phyloP scores from a whole-genome alignment of 2,113 vertebrate species.

The Agapornis roseicollis region DNA sequence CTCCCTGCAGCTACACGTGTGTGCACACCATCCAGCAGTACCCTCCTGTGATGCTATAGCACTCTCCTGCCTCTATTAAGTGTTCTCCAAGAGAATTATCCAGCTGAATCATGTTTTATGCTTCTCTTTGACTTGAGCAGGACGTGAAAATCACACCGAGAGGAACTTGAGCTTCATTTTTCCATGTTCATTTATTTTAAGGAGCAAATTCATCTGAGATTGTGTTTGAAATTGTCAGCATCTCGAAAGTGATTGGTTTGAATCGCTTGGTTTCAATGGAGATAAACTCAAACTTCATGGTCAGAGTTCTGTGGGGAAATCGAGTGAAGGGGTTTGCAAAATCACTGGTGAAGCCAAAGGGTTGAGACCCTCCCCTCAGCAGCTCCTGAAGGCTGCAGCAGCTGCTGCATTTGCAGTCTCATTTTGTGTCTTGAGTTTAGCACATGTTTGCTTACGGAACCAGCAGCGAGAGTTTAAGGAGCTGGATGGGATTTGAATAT shows the following conservation, averaged over 20 bases:
- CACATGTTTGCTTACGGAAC: background rate
- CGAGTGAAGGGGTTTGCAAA: background rate
- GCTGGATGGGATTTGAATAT: background rate
- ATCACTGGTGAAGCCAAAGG: background rate
- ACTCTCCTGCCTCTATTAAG: background rate
- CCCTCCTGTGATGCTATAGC: background rate
- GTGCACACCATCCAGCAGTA: background rate
- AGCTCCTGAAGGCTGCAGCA: background rate
- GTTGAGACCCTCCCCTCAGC: accelerated
- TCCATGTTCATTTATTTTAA: background rate
- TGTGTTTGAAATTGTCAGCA: background rate
- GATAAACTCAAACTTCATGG: background rate
- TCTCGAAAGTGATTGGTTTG: accelerated
- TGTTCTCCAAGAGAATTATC: background rate
- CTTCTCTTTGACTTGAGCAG: accelerated
- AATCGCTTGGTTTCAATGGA: accelerated
- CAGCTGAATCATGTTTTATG: background rate
- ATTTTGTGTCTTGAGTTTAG: background rate
- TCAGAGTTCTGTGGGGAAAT: background rate
- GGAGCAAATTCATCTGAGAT: background rate
- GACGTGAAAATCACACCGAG: accelerated
- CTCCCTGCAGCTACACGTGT: background rate
- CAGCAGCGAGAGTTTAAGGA: background rate
- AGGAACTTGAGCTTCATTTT: background rate
- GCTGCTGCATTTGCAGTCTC: background rate